phyloP scores from a whole-genome alignment of 2,888 invertebrate species.

The Amphipyra berbera region DNA sequence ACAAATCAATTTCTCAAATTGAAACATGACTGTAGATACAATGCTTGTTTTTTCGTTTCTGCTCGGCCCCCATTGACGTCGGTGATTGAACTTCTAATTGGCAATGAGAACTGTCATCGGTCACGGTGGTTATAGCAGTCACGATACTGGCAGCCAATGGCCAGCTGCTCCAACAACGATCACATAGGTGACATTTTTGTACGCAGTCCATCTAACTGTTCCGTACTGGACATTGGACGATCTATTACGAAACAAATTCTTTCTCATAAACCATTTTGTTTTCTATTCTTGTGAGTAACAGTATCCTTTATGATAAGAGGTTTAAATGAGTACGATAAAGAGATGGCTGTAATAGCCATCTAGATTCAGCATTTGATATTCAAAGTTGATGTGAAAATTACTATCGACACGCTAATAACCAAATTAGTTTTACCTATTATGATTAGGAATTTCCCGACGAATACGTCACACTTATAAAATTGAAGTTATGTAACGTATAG shows the following conservation, averaged over 20 bases:
- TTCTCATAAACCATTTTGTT: slow-evolving; percentile 33
- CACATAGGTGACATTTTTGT: slow-evolving; percentile 46
- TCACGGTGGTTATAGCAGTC: slow-evolving; percentile 69
- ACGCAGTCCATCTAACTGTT: slow-evolving; percentile 16
- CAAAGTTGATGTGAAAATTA: slow-evolving; percentile 40
- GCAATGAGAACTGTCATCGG: slow-evolving; percentile 74
- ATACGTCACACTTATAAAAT: slow-evolving; percentile 27
- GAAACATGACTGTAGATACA: slow-evolving; percentile 76
- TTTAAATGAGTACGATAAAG: too few relatives aligned
- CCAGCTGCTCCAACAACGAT: slow-evolving; percentile 23
- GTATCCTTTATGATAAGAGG: too few relatives aligned
- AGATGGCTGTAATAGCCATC: too few relatives aligned
- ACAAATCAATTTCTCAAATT: slow-evolving; percentile 85
- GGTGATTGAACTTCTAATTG: slow-evolving; percentile 87
- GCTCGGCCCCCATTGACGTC: slow-evolving; percentile 67
- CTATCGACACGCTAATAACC: slow-evolving; percentile 36
- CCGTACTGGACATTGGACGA: not conserved
- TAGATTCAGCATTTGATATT: not conserved
- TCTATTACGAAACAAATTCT: slow-evolving; percentile 10
- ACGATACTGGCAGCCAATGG: slow-evolving; percentile 59
- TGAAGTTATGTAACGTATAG: slow-evolving; percentile 21
- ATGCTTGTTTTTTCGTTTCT: slow-evolving; percentile 69
- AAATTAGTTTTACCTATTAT: slow-evolving; percentile 47
- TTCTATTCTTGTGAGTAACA: slow-evolving; percentile 9
- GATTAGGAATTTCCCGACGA: slow-evolving; percentile 41